phyloP scores from a whole-genome alignment of 2,888 invertebrate species.

The Idaea aversata region DNA sequence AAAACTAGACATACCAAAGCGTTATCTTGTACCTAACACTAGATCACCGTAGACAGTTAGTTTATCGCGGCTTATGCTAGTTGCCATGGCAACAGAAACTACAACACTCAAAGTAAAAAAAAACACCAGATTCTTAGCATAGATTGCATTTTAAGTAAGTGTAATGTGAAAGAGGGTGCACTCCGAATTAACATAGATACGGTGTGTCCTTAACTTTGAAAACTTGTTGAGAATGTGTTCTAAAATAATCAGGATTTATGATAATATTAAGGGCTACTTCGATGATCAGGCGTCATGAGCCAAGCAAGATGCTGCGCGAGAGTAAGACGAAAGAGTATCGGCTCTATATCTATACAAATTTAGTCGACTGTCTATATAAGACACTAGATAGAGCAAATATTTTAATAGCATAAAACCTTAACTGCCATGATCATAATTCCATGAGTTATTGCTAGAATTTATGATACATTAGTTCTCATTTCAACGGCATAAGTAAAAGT shows the following conservation, averaged over 20 bases:
- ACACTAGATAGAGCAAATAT: no score
- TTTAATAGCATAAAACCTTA: no score
- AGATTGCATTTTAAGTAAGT: conserved; percentile 76
- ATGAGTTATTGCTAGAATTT: no score
- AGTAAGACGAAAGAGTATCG: no score
- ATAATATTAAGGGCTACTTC: no score
- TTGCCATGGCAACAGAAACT: conserved; percentile 52
- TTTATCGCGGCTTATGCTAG: conserved; percentile 34
- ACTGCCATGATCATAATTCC: no score
- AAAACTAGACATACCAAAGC: not conserved
- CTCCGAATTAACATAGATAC: conserved; percentile 74
- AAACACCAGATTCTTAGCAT: conserved; percentile 71
- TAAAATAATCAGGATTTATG: not conserved
- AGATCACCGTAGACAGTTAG: conserved; percentile 28
- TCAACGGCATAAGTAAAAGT: no score
- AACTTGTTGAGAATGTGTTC: conserved; percentile 15
- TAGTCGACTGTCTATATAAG: no score
- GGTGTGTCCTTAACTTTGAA: conserved; percentile 27
- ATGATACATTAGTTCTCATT: no score
- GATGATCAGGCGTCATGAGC: no score
- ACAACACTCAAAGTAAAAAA: conserved; percentile 68
- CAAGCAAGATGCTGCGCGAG: no score
- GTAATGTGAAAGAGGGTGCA: conserved; percentile 60
- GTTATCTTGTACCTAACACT: conserved; percentile 15
- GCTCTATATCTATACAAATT: no score